Percentiles rank a stretch among this genome's conserved stretches.
These are phyloP conservation scores for Nasonia giraulti DNA, from an alignment of 1,140 invertebrate genomes.

Conservation along the genomic window DNA sequence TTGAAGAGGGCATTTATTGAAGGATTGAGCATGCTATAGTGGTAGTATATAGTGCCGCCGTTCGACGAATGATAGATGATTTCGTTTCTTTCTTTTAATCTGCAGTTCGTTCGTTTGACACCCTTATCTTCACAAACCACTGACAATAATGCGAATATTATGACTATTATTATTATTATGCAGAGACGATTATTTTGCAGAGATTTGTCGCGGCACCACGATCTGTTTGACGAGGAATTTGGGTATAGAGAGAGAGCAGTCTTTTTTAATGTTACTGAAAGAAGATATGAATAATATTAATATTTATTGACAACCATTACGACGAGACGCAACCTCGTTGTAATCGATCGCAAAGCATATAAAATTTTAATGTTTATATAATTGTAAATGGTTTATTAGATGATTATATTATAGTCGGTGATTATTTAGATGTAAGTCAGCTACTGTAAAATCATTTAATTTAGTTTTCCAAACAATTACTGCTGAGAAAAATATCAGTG, in stretches of 20 bases:
- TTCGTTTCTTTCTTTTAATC: background rate
- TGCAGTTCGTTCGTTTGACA: background rate
- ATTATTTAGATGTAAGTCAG: background rate
- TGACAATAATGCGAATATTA: background rate
- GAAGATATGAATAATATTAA: background rate
- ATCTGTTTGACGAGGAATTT: background rate
- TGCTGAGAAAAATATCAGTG: background rate
- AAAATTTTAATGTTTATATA: conserved; percentile 37
- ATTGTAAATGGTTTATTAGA: conserved; percentile 25
- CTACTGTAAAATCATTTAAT: background rate
- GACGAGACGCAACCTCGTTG: background rate
- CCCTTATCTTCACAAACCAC: background rate
- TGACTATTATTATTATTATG: background rate
- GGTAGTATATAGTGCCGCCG: background rate
- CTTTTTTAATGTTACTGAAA: background rate
- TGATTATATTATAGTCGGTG: background rate
- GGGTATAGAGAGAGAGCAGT: background rate
- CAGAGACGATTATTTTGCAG: background rate
- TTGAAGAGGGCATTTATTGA: conserved; percentile 54
- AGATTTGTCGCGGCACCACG: background rate
- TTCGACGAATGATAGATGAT: background rate
- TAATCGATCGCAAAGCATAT: conserved; percentile 9
- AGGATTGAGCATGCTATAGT: too few species aligned
- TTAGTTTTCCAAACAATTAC: background rate
- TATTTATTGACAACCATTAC: background rate